Conservation (phyloP, 2,797 vertebrate species). For the Diplodus sargus region DNA sequence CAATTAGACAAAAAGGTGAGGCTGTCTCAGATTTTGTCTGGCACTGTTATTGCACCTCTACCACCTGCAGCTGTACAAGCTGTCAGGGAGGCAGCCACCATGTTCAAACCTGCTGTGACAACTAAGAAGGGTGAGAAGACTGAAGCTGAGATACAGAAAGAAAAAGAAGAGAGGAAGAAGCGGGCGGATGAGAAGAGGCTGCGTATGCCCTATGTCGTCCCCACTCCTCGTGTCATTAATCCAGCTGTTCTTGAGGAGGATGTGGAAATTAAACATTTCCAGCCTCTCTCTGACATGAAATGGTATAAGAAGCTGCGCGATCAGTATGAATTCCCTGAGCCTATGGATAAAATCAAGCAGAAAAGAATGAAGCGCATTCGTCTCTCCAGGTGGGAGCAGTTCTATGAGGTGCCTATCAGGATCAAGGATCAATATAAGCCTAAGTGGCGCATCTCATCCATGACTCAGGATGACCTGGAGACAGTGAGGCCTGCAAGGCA, state of each 20-base stretch:
- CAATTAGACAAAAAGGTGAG: constrained; percentile 94
- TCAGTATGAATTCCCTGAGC: constrained; percentile 98
- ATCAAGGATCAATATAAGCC: constrained; percentile 97
- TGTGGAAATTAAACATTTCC: constrained; percentile 93
- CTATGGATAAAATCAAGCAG: constrained; percentile 91
- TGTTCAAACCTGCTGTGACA: constrained; percentile 95
- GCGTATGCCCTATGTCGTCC: constrained; percentile 96
- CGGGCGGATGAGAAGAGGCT: constrained; percentile 91
- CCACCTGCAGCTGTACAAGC: constrained; percentile 94
- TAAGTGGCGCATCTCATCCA: constrained; percentile 91
- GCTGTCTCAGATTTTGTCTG: constrained; percentile 94
- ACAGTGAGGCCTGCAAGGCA: constrained; percentile 95
- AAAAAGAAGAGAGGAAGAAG: constrained; percentile 91
- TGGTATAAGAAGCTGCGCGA: constrained; percentile 98
- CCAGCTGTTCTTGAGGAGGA: constrained; percentile 90
- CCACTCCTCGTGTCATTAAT: constrained; percentile 88
- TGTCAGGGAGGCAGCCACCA: constrained; percentile 92
- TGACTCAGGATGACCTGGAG: constrained; percentile 96
- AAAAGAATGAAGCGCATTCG: constrained; percentile 97
- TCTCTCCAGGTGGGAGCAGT: constrained; percentile 98
- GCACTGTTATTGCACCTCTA: constrained; percentile 88
- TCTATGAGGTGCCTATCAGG: constrained; percentile 96
- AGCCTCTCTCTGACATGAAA: constrained; percentile 99
- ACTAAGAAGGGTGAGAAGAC: constrained; percentile 92
- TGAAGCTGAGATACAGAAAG: constrained; percentile 90